Evolutionary conservation across 2,113 vertebrate species (phyloP), one percentile per base, ranked within the genome.

Genomic region (Macroglossus sobrinus): DNA sequence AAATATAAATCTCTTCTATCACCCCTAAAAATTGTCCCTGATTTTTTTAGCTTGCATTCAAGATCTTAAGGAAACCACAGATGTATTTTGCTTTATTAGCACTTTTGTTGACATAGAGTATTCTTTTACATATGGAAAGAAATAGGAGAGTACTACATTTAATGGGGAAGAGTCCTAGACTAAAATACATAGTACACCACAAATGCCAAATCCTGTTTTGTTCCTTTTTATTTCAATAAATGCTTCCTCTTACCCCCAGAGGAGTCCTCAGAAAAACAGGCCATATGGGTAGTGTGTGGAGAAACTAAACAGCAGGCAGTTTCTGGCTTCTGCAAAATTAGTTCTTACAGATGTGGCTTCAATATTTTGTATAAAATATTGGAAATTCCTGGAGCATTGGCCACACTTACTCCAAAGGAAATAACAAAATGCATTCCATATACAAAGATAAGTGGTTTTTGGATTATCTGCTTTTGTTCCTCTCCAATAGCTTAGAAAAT

Each of bases 401-500:
- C 30, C 30, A 75, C 72, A 87, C 28, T 85, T 89, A 88, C 85
- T 80, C 40, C 76, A 75, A 79, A 79, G 12, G 33, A 93, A 93
- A 88, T 55, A 33, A 16, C 55, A 84, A 84, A 93, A 91, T 59
- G 3, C 68, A 89, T 95, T 95, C 79, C 30, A 91, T 76, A 61
- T 30, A 95, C 45, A 86, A 90, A 87, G 84, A 33, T 86, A 92
- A 95, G 71, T 72, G 71, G 84, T 92, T 93, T 94, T 91, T 74
- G 59, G 53, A 91, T 96, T 89, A 91, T 89, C 95, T 96, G 86
- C 84, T 95, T 96, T 93, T 93, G 92, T 95, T 97, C 93, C 81
- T 96, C 75, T 97, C 96, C 92, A 95, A 68, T 89, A 97, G 96
- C 66, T 85, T 93, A 40, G 72, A 96, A 97, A 96, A 96, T 94